Conservation (phyloP, 2,888 invertebrate species). For the Polydrusus tereticollis region DNA sequence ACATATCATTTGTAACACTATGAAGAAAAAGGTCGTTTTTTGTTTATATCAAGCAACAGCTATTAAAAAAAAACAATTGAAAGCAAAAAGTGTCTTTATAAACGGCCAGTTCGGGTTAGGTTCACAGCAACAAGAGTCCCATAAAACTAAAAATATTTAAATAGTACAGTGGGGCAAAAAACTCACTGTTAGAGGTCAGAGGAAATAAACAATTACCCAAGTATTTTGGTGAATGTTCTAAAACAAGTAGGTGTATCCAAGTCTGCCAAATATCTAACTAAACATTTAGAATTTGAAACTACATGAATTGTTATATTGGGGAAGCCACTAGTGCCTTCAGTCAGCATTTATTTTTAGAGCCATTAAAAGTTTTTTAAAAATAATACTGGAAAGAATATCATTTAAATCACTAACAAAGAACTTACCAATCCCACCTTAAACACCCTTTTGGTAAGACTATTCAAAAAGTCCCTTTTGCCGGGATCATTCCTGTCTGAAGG, state of each 20-base stretch:
- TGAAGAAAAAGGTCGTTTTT: no score
- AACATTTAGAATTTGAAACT: background rate
- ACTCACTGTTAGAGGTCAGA: background rate
- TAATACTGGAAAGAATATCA: background rate
- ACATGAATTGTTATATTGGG: background rate
- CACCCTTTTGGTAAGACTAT: slow-evolving; percentile 84
- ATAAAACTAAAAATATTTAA: background rate
- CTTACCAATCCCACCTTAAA: slow-evolving; percentile 88
- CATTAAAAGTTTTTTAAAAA: no score
- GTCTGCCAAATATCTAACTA: slow-evolving; percentile 8
- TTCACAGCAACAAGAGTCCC: no score
- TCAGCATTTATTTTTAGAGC: no score
- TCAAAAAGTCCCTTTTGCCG: slow-evolving; percentile 83
- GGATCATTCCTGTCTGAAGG: slow-evolving; percentile 90
- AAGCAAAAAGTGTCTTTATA: no score
- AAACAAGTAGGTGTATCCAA: slow-evolving; percentile 8
- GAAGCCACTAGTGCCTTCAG: background rate
- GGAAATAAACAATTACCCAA: slow-evolving; percentile 15
- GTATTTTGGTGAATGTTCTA: slow-evolving; percentile 10
- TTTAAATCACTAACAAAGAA: slow-evolving; percentile 56
- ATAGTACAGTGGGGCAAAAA: background rate
- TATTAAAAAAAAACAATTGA: no score
- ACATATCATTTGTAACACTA: no score
- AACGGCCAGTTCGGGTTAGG: no score
- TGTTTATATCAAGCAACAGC: no score